These are phyloP conservation scores for Gopherus evgoodei DNA, from an alignment of 2,113 vertebrate species.

Conservation along the genomic window DNA sequence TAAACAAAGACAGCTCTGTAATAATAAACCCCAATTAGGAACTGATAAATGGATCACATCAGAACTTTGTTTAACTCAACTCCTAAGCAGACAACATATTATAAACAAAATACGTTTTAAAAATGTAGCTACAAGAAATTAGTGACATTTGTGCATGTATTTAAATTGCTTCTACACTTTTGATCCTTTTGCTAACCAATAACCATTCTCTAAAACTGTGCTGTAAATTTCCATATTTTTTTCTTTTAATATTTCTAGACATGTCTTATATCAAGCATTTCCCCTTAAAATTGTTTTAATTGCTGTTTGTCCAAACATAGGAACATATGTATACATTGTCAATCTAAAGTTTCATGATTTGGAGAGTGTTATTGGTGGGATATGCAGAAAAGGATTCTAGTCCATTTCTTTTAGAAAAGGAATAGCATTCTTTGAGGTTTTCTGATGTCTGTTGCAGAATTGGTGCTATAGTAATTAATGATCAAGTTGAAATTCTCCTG, in stretches of 20 bases:
- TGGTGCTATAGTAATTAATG: neutral
- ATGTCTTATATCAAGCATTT: too few relatives aligned
- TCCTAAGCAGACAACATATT: neutral
- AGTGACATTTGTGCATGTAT: slow-evolving; percentile 20
- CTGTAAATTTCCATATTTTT: slow-evolving; percentile 39
- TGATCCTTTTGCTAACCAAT: slow-evolving; percentile 23
- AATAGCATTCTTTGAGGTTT: neutral
- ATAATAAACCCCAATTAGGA: neutral
- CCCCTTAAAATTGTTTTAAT: neutral
- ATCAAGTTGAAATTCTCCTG: neutral
- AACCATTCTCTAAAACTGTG: slow-evolving; percentile 2
- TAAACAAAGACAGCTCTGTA: neutral
- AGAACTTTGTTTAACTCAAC: neutral
- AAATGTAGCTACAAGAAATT: slow-evolving; percentile 51
- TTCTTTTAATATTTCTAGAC: slow-evolving; percentile 17
- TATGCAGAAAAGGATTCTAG: neutral
- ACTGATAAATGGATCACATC: neutral
- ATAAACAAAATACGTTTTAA: neutral
- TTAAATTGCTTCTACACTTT: slow-evolving; percentile 45
- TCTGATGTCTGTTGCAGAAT: neutral
- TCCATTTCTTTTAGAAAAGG: neutral
- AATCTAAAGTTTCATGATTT: neutral
- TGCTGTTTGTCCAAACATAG: neutral
- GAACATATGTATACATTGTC: slow-evolving; percentile 16
- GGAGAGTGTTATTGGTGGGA: accelerated